Evolutionary conservation across 2,113 vertebrate genomes (phyloP).

Genomic region (Oriolus oriolus): DNA sequence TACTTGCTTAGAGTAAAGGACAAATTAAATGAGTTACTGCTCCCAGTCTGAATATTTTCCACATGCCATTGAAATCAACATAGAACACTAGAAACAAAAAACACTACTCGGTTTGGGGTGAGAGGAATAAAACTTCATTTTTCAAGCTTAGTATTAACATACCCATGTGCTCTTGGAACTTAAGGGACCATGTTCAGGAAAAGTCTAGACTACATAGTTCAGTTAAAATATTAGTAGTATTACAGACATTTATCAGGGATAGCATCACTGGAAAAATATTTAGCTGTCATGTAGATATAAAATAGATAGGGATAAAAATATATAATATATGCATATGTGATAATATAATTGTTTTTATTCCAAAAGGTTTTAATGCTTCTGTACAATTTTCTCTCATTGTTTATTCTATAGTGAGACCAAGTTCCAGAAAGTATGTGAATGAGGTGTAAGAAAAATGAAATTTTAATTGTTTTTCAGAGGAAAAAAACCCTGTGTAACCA

Average conservation of each 20-base stretch:
- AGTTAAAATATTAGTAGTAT: background rate
- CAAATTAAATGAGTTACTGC: background rate
- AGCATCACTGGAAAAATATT: background rate
- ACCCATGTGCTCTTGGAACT: background rate
- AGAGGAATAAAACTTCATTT: background rate
- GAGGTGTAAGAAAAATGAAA: background rate
- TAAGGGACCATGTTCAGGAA: background rate
- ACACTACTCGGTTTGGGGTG: background rate
- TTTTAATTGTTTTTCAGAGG: background rate
- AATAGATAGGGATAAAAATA: background rate
- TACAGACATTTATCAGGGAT: background rate
- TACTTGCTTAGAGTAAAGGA: background rate
- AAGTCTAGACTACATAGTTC: background rate
- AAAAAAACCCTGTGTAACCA: background rate
- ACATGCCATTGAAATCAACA: background rate
- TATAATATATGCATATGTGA: accelerated
- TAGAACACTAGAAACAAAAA: background rate
- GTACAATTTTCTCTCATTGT: background rate
- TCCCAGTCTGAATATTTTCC: background rate
- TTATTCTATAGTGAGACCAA: background rate
- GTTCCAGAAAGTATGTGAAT: background rate
- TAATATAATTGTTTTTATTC: background rate
- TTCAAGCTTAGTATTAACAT: background rate
- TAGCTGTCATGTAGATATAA: background rate
- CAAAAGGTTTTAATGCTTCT: background rate